Percentiles rank a stretch among this genome's conserved stretches.
Conservation (phyloP, 2,888 invertebrate species). For the Chirona hameri region DNA sequence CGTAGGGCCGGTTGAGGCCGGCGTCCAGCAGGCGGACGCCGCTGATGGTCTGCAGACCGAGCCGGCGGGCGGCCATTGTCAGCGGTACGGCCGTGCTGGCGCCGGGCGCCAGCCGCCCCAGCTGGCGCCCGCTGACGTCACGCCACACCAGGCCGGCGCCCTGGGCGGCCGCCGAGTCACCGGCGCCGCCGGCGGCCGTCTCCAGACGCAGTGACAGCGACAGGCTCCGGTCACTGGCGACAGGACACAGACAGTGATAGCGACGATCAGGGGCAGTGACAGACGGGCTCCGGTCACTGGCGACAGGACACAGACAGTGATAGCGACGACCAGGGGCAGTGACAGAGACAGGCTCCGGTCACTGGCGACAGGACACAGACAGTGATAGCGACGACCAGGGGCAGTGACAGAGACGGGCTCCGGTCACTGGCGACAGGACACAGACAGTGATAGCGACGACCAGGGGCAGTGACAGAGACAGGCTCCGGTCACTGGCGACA, state of each 20-base stretch:
- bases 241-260: not conserved
- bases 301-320: too few relatives aligned
- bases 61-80: conserved; percentile 35
- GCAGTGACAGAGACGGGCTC: not conserved
- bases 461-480: not conserved
- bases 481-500: not conserved
- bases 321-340: too few relatives aligned
- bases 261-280: not conserved
- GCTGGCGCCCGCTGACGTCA: conserved; percentile 34
- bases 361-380: not conserved
- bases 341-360: not conserved
- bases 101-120: conserved; percentile 34
- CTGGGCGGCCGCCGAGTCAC: too few relatives aligned
- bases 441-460: not conserved
- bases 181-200: conserved; percentile 35
- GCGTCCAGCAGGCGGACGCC: conserved; percentile 12
- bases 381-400: too few relatives aligned
- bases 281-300: not conserved
- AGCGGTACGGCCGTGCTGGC: conserved; percentile 33
- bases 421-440: not conserved
- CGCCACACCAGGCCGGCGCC: conserved; percentile 39
- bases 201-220: conserved; percentile 36
- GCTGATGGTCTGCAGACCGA: conserved; percentile 36
- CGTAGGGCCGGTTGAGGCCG: conserved; percentile 6
- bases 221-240: conserved; percentile 31